phyloP scores from a whole-genome alignment of 2,888 invertebrate species.

The Odontocerum albicorne region DNA sequence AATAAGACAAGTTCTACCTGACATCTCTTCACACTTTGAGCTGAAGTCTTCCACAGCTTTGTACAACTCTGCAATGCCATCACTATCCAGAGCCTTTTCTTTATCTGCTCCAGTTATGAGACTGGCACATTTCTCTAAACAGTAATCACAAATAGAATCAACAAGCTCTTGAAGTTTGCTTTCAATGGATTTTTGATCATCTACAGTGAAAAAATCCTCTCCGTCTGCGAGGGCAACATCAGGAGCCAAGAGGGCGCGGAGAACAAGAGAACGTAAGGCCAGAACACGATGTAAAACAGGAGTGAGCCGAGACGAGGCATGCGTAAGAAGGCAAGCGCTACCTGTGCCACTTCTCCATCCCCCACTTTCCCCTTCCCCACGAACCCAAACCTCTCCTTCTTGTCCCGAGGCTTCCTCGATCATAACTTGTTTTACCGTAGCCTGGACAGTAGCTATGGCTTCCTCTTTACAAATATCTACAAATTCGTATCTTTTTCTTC shows the following conservation, averaged over 20 bases:
- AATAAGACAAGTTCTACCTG: constrained; percentile 75
- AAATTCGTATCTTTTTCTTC: constrained; percentile 86
- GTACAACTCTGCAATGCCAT: constrained; percentile 76
- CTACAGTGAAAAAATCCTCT: constrained; percentile 69
- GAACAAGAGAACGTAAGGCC: constrained; percentile 74
- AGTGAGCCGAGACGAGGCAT: constrained; percentile 49
- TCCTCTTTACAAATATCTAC: constrained; percentile 86
- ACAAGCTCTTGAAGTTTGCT: constrained; percentile 76
- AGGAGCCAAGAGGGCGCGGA: constrained; percentile 68
- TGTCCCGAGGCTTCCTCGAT: constrained; percentile 71
- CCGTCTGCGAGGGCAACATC: constrained; percentile 61
- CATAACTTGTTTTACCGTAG: constrained; percentile 85
- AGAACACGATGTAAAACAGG: constrained; percentile 60
- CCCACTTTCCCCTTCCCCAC: constrained; percentile 25
- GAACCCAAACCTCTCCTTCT: constrained; percentile 53
- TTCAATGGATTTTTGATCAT: constrained; percentile 70
- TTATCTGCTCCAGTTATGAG: constrained; percentile 77
- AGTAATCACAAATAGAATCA: constrained; percentile 84
- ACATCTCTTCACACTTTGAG: constrained; percentile 71
- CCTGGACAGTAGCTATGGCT: constrained; percentile 84
- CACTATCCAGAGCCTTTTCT: constrained; percentile 67
- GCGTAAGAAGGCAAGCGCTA: constrained; percentile 59
- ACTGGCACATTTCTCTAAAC: constrained; percentile 90
- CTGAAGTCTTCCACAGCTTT: constrained; percentile 79
- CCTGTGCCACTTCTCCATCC: constrained; percentile 27